A percentile compares a stretch with the other conserved stretches of the same genome.
These are phyloP conservation scores for Triplophysa rosa DNA, from an alignment of 2,113 vertebrate species.

Conservation along the genomic window DNA sequence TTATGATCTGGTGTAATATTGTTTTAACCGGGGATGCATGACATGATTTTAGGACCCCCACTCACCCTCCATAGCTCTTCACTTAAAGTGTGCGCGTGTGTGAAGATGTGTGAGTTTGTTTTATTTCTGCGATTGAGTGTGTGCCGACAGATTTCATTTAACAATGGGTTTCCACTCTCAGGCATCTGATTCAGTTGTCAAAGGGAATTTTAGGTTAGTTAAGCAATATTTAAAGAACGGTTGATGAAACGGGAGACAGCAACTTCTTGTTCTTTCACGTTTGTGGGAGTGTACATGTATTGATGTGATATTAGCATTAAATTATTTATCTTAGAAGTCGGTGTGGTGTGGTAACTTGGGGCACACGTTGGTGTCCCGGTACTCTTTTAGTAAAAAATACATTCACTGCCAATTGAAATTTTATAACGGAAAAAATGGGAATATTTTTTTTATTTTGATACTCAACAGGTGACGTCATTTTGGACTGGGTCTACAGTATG, in stretches of 20 bases:
- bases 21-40: constrained; percentile 38
- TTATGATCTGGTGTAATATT: constrained; percentile 26
- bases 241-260: constrained; percentile 40
- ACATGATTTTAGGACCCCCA: constrained; percentile 33
- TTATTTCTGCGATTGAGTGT: constrained; percentile 18
- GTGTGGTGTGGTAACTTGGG: constrained; percentile 19
- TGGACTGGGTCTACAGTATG: no score
- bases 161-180: constrained; percentile 48
- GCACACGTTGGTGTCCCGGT: neutral
- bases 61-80: constrained; percentile 17
- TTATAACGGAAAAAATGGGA: no score
- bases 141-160: constrained; percentile 39
- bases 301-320: constrained; percentile 68
- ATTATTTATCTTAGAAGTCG: constrained; percentile 67
- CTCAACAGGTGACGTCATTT: no score
- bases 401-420: no score
- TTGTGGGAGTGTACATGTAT: constrained; percentile 63
- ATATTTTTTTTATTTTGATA: no score
- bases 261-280: constrained; percentile 54
- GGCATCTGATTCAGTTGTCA: constrained; percentile 49
- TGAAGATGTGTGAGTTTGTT: neutral
- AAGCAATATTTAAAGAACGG: constrained; percentile 63
- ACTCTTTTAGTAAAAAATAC: neutral
- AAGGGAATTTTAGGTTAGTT: constrained; percentile 55
- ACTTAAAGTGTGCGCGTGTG: constrained; percentile 45